Evolutionary conservation across 2,113 vertebrate genomes (phyloP).

Genomic region (Zosterops lateralis): DNA sequence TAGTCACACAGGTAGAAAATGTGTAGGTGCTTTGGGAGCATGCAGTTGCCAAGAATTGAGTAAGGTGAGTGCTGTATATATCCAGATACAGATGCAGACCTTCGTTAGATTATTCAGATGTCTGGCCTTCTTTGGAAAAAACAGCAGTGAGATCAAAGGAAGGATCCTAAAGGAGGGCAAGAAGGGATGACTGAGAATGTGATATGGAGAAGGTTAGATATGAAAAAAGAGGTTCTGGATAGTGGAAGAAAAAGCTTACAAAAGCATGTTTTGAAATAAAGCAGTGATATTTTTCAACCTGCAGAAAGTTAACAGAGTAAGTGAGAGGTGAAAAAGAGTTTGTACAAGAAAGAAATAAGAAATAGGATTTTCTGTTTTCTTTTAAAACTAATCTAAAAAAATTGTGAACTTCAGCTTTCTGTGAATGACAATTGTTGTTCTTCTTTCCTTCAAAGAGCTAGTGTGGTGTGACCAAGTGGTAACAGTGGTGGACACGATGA

Average conservation of each 20-base stretch:
- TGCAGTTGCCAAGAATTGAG: background rate
- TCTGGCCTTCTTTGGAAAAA: conserved; percentile 1
- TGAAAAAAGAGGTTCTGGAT: background rate
- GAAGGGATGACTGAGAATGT: background rate
- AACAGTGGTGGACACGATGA: background rate
- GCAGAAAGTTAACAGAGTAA: background rate
- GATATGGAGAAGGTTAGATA: background rate
- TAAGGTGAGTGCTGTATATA: background rate
- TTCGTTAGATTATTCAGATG: conserved; percentile 1
- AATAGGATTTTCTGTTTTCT: background rate
- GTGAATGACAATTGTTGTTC: background rate
- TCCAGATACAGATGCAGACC: background rate
- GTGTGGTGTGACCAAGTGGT: background rate
- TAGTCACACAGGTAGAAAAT: background rate
- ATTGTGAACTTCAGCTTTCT: background rate
- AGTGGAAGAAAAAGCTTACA: background rate
- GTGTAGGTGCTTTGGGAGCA: background rate
- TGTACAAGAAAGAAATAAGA: background rate
- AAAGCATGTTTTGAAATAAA: conserved; percentile 34
- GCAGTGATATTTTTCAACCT: background rate
- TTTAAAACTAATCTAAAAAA: background rate
- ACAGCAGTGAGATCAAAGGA: conserved; percentile 1
- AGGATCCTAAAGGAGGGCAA: background rate
- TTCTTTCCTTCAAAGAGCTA: background rate
- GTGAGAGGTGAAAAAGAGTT: background rate